These are phyloP conservation scores for Pardosa pseudoannulata DNA, from an alignment of 2,888 invertebrate genomes.

Conservation along the genomic window DNA sequence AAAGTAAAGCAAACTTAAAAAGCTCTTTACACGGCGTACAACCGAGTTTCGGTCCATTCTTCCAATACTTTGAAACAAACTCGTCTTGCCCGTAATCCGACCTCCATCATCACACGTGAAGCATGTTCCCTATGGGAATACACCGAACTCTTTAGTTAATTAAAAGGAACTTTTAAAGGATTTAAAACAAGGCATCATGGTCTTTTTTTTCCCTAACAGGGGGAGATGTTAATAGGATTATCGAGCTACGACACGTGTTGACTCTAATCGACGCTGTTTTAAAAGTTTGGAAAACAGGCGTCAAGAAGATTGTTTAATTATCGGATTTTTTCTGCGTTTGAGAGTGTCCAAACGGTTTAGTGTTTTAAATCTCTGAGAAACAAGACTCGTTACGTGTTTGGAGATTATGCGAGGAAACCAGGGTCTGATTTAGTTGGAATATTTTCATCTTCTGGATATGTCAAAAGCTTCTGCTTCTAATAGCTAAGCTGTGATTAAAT, in stretches of 20 bases:
- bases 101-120: neutral
- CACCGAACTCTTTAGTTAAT: conserved; percentile 56
- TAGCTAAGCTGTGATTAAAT: no score
- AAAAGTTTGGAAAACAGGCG: conserved; percentile 57
- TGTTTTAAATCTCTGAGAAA: neutral
- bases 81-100: neutral
- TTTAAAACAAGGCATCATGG: conserved; percentile 23
- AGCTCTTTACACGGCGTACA: neutral
- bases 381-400: neutral
- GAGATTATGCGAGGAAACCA: neutral
- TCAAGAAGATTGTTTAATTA: conserved; percentile 22
- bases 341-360: neutral
- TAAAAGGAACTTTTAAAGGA: conserved; percentile 68
- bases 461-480: neutral
- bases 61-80: neutral
- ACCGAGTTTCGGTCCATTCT: neutral
- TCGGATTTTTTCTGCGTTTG: neutral
- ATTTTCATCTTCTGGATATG: neutral
- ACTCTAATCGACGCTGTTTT: conserved; percentile 54
- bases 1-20: no score
- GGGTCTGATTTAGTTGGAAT: neutral
- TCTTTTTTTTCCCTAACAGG: neutral
- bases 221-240: conserved; percentile 61
- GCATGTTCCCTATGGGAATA: conserved; percentile 9
- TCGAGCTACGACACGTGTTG: conserved; percentile 55